Base-by-base conservation (phyloP, 1,140 invertebrate species). In the Panulirus ornatus region DNA sequence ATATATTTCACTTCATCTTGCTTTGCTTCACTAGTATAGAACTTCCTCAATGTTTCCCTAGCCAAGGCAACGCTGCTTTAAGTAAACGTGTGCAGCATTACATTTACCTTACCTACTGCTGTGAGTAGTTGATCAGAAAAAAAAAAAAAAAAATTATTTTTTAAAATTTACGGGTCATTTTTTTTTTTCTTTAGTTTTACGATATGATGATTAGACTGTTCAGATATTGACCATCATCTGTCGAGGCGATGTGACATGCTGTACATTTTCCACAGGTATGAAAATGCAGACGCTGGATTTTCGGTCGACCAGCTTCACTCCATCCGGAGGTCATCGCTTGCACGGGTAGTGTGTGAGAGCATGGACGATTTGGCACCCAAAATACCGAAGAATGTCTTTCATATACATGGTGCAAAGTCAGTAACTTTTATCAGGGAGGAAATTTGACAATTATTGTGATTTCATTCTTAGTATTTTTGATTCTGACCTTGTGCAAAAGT, bases 301-400 rank as follows among this genome's bases (percentile, higher is more conserved):
- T 51, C 76, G 42, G 22, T 11, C 42, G 22, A 47, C 3, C 76
- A 79, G 44, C n/a, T 79, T 0, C n/a, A 44, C 11, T 79, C 76
- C 5, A 27, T 79, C 3, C 76, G 76, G 0, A 5, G 30, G 42
- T 79, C 76, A 16, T 51, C 42, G 2, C 42, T 79, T 42, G 44
- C 34, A 27, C 76, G 76, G 22, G 44, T 79, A 1, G 44, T 79
- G 5, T 79, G 76, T 34, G 44, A 79, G 42, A 79, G 38, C 76
- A 9, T 79, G 76, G 34, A 51, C n/a, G 76, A 51, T n/a, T 1
- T 27, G 19, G n/a, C 8, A 14, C 42, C 76, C n/a, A 30, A 0
- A 34, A 44, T 19, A 19, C 76, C 76, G 5, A 11, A 1, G 11
- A 51, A 16, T 22, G 44, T 51, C 14, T 40, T 79, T 1, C 6